Conservation (phyloP, 2,113 vertebrate genomes). For the Aphelocoma coerulescens region DNA sequence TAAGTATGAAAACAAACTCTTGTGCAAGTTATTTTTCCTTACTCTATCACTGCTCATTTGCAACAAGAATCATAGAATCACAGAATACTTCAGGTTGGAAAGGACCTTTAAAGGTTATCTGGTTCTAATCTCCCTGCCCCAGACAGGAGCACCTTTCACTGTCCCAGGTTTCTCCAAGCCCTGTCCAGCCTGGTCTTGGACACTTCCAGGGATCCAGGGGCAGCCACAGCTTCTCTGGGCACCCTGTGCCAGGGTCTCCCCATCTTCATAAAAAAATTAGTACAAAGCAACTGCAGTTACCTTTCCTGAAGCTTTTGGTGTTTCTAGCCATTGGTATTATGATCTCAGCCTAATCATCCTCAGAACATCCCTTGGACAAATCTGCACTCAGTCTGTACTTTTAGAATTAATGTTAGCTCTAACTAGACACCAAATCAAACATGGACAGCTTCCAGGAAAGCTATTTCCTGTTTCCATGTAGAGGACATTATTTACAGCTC, state of each 20-base stretch:
- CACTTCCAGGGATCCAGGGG: neutral
- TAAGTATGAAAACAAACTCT: neutral
- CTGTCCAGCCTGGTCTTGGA: fast-evolving
- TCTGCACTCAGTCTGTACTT: conserved; percentile 63
- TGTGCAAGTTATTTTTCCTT: neutral
- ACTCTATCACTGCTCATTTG: neutral
- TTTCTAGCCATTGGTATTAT: conserved; percentile 22
- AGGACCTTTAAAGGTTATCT: neutral
- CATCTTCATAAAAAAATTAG: neutral
- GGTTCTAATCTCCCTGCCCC: neutral
- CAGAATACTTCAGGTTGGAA: neutral
- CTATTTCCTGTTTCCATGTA: conserved; percentile 59
- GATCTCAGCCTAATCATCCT: conserved; percentile 31
- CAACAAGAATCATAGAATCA: neutral
- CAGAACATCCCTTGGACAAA: conserved; percentile 62
- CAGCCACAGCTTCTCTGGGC: neutral
- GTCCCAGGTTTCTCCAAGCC: fast-evolving
- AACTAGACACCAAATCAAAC: conserved; percentile 59
- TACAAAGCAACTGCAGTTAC: neutral
- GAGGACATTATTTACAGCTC: conserved; percentile 57
- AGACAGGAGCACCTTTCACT: neutral
- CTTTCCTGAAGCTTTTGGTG: conserved; percentile 29
- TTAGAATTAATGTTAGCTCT: conserved; percentile 65
- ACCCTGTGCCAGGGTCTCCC: neutral
- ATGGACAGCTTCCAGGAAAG: conserved; percentile 65